Conservation (phyloP, 2,113 vertebrate species). For the Centropus bengalensis region DNA sequence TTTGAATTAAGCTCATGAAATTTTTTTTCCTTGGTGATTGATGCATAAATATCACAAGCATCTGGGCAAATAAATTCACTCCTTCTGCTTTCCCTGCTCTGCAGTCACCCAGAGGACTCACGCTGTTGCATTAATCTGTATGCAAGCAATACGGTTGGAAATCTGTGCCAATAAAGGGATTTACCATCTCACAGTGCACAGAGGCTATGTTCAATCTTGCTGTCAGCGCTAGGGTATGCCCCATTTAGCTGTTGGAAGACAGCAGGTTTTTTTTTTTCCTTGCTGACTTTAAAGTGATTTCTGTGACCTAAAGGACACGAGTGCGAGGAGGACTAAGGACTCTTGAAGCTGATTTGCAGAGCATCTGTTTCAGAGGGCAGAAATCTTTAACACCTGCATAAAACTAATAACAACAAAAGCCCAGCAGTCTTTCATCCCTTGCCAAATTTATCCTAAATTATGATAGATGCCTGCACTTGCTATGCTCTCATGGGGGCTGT, state of each 20-base stretch:
- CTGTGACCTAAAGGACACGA: not conserved
- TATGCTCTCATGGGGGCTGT: not conserved
- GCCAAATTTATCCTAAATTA: not conserved
- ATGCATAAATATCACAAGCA: constrained; percentile 14
- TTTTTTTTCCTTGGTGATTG: not conserved
- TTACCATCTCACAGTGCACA: not conserved
- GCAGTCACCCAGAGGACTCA: constrained; percentile 1
- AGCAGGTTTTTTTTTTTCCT: not conserved
- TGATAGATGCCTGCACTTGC: not conserved
- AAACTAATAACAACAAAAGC: not conserved
- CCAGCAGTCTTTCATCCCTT: not conserved
- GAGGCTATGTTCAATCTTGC: constrained; percentile 23
- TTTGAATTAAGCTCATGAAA: not conserved
- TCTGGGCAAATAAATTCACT: not conserved
- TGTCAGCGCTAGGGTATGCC: constrained; percentile 18
- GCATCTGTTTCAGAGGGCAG: not conserved
- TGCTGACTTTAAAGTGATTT: constrained; percentile 1
- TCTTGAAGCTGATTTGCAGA: not conserved
- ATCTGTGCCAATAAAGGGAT: constrained; percentile 46
- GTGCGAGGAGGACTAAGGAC: not conserved
- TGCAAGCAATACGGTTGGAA: constrained; percentile 15
- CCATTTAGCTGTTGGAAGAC: constrained; percentile 10
- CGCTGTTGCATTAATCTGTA: constrained; percentile 11
- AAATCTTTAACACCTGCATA: not conserved
- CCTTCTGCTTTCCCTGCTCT: not conserved